Conservation (phyloP, 2,797 vertebrate genomes). For the Micropoecilia bifurca region DNA sequence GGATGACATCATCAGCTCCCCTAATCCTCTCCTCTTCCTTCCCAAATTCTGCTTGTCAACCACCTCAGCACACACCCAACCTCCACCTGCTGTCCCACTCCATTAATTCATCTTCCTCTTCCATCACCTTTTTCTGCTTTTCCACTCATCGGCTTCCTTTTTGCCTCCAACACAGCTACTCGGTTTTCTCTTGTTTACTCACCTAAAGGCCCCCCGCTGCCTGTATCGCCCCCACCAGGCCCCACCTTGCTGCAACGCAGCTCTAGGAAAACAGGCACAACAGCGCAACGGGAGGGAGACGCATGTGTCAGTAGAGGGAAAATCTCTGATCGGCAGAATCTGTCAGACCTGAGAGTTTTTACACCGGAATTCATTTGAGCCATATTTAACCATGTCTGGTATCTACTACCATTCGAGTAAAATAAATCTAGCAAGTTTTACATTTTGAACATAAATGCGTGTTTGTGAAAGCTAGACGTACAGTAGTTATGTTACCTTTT, state of each 20-base stretch:
- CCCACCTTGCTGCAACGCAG: constrained; percentile 24
- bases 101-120: constrained; percentile 3
- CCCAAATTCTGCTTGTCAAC: constrained; percentile 8
- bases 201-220: constrained; percentile 37
- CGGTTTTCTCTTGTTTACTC: constrained; percentile 43
- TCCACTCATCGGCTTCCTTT: constrained; percentile 5
- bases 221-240: constrained; percentile 1
- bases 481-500: too few relatives aligned
- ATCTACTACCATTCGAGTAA: too few relatives aligned
- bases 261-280: constrained; percentile 40
- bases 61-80: neutral
- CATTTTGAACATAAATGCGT: too few relatives aligned
- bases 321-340: constrained; percentile 19
- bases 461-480: too few relatives aligned
- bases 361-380: constrained; percentile 1
- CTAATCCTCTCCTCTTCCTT: neutral
- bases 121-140: constrained; percentile 18
- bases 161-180: constrained; percentile 13
- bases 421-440: too few relatives aligned
- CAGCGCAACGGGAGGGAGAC: constrained; percentile 24
- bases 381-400: too few relatives aligned
- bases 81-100: constrained; percentile 18
- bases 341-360: constrained; percentile 25
- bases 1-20: constrained; percentile 42
- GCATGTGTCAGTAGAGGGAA: constrained; percentile 17